Percentiles rank a stretch among this genome's conserved stretches.
Evolutionary conservation across 2,797 vertebrate species (phyloP).

Genomic region (Enteromius argenteus): DNA sequence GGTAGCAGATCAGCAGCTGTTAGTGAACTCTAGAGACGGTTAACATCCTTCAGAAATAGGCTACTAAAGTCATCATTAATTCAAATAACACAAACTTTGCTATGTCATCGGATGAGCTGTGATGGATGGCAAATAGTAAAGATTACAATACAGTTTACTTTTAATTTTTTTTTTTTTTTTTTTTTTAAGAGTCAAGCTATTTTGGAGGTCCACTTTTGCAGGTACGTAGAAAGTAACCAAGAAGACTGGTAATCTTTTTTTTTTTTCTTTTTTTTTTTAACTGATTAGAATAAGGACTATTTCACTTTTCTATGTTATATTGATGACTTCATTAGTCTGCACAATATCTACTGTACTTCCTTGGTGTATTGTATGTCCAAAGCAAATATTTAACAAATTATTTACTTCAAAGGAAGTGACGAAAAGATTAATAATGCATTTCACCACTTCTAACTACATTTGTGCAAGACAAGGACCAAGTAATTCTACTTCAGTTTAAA

Average conservation of each 20-base stretch:
- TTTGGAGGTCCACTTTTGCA: slow-evolving; percentile 52
- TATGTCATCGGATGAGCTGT: slow-evolving; percentile 49
- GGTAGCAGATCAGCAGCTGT: slow-evolving; percentile 61
- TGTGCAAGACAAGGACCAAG: slow-evolving; percentile 58
- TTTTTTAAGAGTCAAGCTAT: slow-evolving; percentile 45
- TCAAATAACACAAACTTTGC: slow-evolving; percentile 41
- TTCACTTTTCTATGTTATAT: slow-evolving; percentile 54
- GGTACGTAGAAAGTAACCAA: slow-evolving; percentile 43
- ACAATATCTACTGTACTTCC: slow-evolving; percentile 62
- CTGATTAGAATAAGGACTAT: slow-evolving; percentile 51
- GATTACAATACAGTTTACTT: slow-evolving; percentile 51
- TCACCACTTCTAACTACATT: slow-evolving; percentile 64
- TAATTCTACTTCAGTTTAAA: slow-evolving; percentile 31
- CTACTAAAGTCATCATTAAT: slow-evolving; percentile 54
- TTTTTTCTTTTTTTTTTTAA: neutral
- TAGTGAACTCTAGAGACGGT: slow-evolving; percentile 57
- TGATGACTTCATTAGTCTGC: slow-evolving; percentile 54
- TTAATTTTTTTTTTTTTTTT: neutral
- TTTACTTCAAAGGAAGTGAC: slow-evolving; percentile 63
- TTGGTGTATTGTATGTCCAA: slow-evolving; percentile 52
- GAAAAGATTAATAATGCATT: slow-evolving; percentile 57
- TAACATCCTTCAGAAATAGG: slow-evolving; percentile 54
- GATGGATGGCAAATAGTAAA: slow-evolving; percentile 47
- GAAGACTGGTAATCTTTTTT: slow-evolving; percentile 35
- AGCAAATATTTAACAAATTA: slow-evolving; percentile 57